These are phyloP conservation scores for Pardosa pseudoannulata DNA, from an alignment of 2,888 invertebrate genomes.

Conservation along the genomic window DNA sequence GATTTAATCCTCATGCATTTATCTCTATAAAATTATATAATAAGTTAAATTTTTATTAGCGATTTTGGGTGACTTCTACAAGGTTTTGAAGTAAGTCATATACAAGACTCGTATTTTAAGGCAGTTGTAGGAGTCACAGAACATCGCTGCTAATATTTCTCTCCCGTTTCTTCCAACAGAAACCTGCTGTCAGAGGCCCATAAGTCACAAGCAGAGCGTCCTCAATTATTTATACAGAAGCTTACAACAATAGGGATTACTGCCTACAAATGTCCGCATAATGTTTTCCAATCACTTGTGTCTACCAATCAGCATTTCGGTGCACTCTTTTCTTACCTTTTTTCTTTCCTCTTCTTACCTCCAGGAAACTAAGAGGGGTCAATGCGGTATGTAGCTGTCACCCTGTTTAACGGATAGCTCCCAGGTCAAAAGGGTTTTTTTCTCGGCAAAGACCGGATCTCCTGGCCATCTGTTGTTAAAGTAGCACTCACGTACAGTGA, in stretches of 20 bases:
- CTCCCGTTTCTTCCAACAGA: too few relatives aligned
- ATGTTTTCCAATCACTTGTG: conserved; percentile 3
- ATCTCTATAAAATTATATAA: too few relatives aligned
- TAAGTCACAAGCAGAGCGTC: background rate
- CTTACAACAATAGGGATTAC: conserved; percentile 13
- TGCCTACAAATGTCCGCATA: conserved; percentile 12
- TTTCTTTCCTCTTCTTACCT: too few relatives aligned
- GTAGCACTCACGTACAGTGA: conserved; percentile 1
- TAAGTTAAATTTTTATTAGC: too few relatives aligned
- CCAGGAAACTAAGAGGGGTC: conserved; percentile 3
- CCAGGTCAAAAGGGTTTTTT: conserved; percentile 11
- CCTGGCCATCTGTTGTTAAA: background rate
- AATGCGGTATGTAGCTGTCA: conserved; percentile 7
- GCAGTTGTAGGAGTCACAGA: too few relatives aligned
- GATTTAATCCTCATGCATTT: too few relatives aligned
- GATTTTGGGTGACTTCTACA: too few relatives aligned
- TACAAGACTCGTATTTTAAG: too few relatives aligned
- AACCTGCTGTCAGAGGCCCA: too few relatives aligned
- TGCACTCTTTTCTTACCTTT: background rate
- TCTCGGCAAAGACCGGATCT: background rate
- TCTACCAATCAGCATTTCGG: conserved; percentile 13
- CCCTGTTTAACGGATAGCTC: background rate
- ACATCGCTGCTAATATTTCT: too few relatives aligned
- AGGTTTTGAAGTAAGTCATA: too few relatives aligned
- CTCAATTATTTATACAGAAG: conserved; percentile 10